These are phyloP conservation scores for Micropoecilia bifurca DNA, from an alignment of 2,797 vertebrate genomes.

Conservation along the genomic window DNA sequence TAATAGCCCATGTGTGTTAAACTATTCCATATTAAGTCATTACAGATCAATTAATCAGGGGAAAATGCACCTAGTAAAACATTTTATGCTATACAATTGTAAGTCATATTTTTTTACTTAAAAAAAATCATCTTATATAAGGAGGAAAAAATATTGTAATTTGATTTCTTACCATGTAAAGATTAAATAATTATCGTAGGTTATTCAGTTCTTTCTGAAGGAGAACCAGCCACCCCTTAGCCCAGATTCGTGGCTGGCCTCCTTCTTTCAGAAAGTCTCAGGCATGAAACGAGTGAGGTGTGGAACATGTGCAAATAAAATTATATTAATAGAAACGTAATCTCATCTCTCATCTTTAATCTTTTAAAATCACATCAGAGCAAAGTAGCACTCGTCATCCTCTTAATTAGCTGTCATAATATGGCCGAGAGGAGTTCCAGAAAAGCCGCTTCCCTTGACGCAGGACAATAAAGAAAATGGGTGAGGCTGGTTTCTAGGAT, in stretches of 20 bases:
- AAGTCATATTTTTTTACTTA: neutral
- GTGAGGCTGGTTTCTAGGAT: conserved; percentile 66
- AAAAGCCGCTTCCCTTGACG: conserved; percentile 74
- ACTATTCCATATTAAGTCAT: neutral
- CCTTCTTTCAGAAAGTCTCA: conserved; percentile 22
- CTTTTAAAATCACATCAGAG: conserved; percentile 67
- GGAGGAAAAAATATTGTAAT: neutral
- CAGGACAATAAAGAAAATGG: conserved; percentile 51
- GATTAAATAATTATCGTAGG: neutral
- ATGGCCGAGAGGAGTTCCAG: conserved; percentile 75
- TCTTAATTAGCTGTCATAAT: conserved; percentile 83
- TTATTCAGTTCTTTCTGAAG: neutral
- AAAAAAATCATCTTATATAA: too few species aligned
- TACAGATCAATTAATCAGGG: neutral
- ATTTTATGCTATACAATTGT: neutral
- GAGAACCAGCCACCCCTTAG: neutral
- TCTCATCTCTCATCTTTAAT: conserved; percentile 69
- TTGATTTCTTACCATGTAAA: neutral
- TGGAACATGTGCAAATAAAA: conserved; percentile 48
- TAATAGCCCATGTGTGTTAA: neutral
- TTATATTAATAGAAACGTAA: conserved; percentile 74
- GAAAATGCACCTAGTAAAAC: neutral
- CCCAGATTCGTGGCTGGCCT: conserved; percentile 21
- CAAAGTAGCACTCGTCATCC: conserved; percentile 76
- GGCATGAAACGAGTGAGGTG: conserved; percentile 35